Evolutionary conservation across 2,888 invertebrate genomes (phyloP).

Genomic region (Callimorpha dominula): DNA sequence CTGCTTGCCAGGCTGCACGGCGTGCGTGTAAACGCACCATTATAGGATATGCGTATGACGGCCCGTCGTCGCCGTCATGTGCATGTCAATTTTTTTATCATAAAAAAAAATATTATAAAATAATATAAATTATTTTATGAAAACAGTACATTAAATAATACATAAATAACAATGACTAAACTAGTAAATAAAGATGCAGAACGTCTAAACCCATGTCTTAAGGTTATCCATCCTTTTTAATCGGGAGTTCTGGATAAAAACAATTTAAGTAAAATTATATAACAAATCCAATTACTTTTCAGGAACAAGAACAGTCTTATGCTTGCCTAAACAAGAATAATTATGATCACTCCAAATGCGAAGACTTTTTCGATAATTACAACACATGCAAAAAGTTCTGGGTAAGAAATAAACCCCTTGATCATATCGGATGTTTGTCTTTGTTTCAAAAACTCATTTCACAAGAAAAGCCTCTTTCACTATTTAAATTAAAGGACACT

Average conservation of each 20-base stretch:
- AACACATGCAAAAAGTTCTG: slow-evolving; percentile 93
- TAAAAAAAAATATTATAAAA: too few relatives aligned
- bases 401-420: slow-evolving; percentile 82
- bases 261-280: slow-evolving; percentile 35
- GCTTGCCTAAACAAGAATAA: slow-evolving; percentile 90
- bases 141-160: too few relatives aligned
- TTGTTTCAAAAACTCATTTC: background rate
- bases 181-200: slow-evolving; percentile 71
- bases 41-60: too few relatives aligned
- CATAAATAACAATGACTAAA: slow-evolving; percentile 61
- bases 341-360: slow-evolving; percentile 89
- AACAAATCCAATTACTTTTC: slow-evolving; percentile 61
- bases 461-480: background rate
- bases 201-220: slow-evolving; percentile 76
- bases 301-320: slow-evolving; percentile 91
- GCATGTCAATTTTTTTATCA: too few relatives aligned
- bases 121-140: too few relatives aligned
- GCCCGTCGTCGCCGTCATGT: too few relatives aligned
- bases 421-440: background rate
- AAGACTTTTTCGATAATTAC: slow-evolving; percentile 91
- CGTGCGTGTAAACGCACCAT: too few relatives aligned
- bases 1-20: too few relatives aligned
- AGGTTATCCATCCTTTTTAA: slow-evolving; percentile 55
- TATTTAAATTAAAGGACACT: background rate
- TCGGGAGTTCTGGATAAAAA: slow-evolving; percentile 2